Percentiles rank a stretch among this genome's conserved stretches.
These are phyloP conservation scores for Pachycephus smyrnensis DNA, from an alignment of 2,888 invertebrate genomes.

Conservation along the genomic window DNA sequence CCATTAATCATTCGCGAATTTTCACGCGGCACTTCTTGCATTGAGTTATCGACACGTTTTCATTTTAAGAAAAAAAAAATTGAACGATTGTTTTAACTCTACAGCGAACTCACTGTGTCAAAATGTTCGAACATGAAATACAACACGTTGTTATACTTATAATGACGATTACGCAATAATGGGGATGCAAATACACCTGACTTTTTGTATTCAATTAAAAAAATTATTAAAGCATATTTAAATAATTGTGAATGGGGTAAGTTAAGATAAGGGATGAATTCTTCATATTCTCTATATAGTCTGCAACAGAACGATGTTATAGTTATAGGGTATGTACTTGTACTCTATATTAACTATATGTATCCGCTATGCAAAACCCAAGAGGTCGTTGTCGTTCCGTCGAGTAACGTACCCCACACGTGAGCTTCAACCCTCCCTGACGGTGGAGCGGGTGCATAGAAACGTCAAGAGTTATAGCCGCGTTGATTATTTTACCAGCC, in stretches of 20 bases:
- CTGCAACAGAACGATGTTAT: not conserved
- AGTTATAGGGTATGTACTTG: not conserved
- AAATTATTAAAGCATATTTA: not conserved
- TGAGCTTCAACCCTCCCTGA: not conserved
- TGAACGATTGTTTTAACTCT: not conserved
- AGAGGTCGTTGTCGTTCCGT: not conserved
- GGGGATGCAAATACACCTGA: too few relatives aligned
- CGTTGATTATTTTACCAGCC: constrained; percentile 26
- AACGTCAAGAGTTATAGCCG: constrained; percentile 3
- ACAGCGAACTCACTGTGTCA: not conserved
- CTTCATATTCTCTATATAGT: not conserved
- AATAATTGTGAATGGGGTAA: not conserved
- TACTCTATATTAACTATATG: not conserved
- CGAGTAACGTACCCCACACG: not conserved
- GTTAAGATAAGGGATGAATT: not conserved
- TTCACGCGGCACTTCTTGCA: not conserved
- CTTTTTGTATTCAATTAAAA: not conserved
- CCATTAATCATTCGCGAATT: constrained; percentile 1
- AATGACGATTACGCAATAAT: too few relatives aligned
- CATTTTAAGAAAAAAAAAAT: not conserved
- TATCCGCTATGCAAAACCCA: not conserved
- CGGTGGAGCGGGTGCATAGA: not conserved
- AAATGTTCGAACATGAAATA: not conserved
- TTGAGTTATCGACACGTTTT: not conserved
- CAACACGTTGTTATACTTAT: too few relatives aligned